Percentiles rank a stretch among this genome's conserved stretches.
Evolutionary conservation across 2,888 invertebrate genomes (phyloP).

Genomic region (Ectemnius continuus): DNA sequence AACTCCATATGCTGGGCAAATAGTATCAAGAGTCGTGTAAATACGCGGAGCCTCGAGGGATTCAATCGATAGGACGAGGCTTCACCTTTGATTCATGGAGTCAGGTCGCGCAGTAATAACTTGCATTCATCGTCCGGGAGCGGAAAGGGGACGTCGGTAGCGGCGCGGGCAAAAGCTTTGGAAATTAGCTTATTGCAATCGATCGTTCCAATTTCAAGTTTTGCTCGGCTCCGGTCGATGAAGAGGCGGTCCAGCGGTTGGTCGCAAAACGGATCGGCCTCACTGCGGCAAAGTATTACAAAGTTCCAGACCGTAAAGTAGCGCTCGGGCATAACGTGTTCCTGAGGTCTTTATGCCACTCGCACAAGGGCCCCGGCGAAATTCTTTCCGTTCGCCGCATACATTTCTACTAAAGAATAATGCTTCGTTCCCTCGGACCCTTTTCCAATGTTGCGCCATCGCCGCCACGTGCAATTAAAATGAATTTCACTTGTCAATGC

Average conservation of each 20-base stretch:
- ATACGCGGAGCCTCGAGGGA: neutral
- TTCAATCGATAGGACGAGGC: neutral
- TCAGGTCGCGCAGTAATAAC: conserved; percentile 3
- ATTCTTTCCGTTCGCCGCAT: conserved; percentile 25
- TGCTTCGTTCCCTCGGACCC: conserved; percentile 11
- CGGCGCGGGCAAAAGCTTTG: conserved; percentile 10
- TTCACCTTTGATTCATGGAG: conserved; percentile 5
- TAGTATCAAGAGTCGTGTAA: too few relatives aligned
- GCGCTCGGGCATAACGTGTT: conserved; percentile 30
- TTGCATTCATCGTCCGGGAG: neutral
- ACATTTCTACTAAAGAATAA: conserved; percentile 41
- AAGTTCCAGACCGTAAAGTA: conserved; percentile 50
- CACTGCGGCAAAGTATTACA: conserved; percentile 46
- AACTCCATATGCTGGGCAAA: too few relatives aligned
- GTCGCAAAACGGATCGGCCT: conserved; percentile 45
- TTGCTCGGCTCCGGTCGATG: conserved; percentile 29
- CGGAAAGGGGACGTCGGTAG: neutral
- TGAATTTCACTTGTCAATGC: conserved; percentile 21
- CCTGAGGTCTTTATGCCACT: conserved; percentile 45
- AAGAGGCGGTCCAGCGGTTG: conserved; percentile 6
- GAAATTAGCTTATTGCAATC: conserved; percentile 24
- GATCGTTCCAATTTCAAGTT: conserved; percentile 48
- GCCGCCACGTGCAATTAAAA: conserved; percentile 28
- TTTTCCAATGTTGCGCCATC: conserved; percentile 41
- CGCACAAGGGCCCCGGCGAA: conserved; percentile 38